These are phyloP conservation scores for Mustela nigripes DNA, from an alignment of 2,113 vertebrate species.

Conservation along the genomic window DNA sequence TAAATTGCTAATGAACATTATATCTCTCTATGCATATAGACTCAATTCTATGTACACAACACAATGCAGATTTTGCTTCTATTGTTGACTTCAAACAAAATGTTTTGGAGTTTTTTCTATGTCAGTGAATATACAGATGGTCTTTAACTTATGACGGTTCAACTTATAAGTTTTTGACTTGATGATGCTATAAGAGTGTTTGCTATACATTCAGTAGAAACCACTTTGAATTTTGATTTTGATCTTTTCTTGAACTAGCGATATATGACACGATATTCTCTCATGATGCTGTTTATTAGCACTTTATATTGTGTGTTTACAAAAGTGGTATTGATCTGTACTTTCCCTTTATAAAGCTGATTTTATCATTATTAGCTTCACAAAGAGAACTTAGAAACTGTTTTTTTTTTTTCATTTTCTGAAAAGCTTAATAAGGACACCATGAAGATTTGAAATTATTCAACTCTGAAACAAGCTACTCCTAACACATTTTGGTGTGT, in stretches of 20 bases:
- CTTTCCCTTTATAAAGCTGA: background rate
- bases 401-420: background rate
- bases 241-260: background rate
- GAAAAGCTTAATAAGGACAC: background rate
- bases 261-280: background rate
- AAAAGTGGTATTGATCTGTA: background rate
- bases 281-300: background rate
- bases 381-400: background rate
- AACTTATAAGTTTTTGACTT: background rate
- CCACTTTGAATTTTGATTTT: background rate
- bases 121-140: background rate
- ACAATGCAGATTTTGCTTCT: background rate
- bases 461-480: background rate
- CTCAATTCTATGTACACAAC: background rate
- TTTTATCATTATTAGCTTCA: background rate
- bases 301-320: background rate
- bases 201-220: background rate
- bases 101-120: background rate
- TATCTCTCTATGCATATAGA: background rate
- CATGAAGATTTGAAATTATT: background rate
- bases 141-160: background rate
- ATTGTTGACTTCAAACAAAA: background rate
- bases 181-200: background rate
- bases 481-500: background rate
- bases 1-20: background rate